Conservation (phyloP, 2,888 invertebrate genomes). For the Trisateles emortualis region DNA sequence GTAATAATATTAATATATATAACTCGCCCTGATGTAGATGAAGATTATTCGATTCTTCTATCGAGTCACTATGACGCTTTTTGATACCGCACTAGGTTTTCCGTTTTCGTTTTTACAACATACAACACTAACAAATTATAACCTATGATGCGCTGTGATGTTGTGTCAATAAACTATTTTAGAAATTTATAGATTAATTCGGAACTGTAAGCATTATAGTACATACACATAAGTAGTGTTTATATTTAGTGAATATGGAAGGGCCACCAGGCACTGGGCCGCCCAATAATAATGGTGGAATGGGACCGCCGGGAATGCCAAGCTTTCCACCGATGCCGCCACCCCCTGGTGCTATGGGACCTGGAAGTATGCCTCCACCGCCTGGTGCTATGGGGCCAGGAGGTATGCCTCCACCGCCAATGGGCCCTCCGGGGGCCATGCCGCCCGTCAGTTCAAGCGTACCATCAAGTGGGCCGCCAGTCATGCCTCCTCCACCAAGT, state of each 20-base stretch:
- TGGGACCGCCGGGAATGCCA: conserved; percentile 70
- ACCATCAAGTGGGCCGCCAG: conserved; percentile 50
- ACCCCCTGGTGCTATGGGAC: conserved; percentile 67
- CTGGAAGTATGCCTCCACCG: conserved; percentile 53
- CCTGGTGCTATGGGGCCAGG: conserved; percentile 62
- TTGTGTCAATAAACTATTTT: conserved; percentile 7
- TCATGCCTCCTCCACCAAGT: conserved; percentile 21
- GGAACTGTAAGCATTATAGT: not conserved
- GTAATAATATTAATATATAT: too few relatives aligned
- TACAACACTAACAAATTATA: conserved; percentile 7
- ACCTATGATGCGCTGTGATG: conserved; percentile 19
- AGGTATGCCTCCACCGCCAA: conserved; percentile 54
- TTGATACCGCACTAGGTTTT: too few relatives aligned
- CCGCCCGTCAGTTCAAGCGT: conserved; percentile 62
- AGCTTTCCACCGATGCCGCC: conserved; percentile 70
- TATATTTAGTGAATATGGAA: conserved; percentile 61
- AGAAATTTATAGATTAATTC: not conserved
- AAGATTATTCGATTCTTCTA: too few relatives aligned
- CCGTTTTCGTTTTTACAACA: too few relatives aligned
- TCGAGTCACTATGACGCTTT: too few relatives aligned
- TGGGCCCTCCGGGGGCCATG: conserved; percentile 70
- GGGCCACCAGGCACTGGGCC: conserved; percentile 78
- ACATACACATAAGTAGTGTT: conserved; percentile 4
- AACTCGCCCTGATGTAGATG: too few relatives aligned
- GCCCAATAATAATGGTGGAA: conserved; percentile 64